Evolutionary conservation across 2,113 vertebrate genomes (phyloP), one percentile per base, ranked within the genome.

Genomic region (Penelope pileata): DNA sequence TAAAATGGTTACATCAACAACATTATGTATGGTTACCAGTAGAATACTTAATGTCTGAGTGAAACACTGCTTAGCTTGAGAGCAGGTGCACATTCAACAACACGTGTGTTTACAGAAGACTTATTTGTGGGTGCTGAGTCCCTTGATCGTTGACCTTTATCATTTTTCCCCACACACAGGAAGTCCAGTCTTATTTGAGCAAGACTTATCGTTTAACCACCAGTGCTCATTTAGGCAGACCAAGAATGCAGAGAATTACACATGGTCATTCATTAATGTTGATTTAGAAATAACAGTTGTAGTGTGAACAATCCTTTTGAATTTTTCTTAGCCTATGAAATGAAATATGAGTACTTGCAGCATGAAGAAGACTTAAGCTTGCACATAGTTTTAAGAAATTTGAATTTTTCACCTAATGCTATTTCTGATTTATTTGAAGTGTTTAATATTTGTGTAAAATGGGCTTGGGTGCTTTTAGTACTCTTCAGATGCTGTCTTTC

Each of bases 121-220:
- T 43, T 92, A 45, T 85, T 29, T 94, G 62, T 93, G 75, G 87
- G 59, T 75, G 40, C 26, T 5, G 16, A 63, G 54, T 83, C 43
- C 75, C 96, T 96, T 94, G 93, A 90, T 96, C 91, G 64, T 21
- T 95, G 79, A 93, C 79, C 85, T 96, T 93, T 87, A 86, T 90
- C 58, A 58, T 62, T 62, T 82, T 54, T 50, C 54, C 23, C 45
- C 7, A 3, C 11, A 34, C 40, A 16, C 54, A 74, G 84, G 45
- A 93, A 94, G 79, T 83, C 87, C 23, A 16, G 59, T 86, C 42
- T 86, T 91, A 83, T 72, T 79, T 95, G 68, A 79, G 50, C 60
- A 91, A 76, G 84, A 56, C 32, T 92, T 62, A 48, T 73, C 3
- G 0, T 50, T 83, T 80, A 87, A 80, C 58, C 2, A 77, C 58